Conservation (phyloP, 2,113 vertebrate species). For the Nymphicus hollandicus region DNA sequence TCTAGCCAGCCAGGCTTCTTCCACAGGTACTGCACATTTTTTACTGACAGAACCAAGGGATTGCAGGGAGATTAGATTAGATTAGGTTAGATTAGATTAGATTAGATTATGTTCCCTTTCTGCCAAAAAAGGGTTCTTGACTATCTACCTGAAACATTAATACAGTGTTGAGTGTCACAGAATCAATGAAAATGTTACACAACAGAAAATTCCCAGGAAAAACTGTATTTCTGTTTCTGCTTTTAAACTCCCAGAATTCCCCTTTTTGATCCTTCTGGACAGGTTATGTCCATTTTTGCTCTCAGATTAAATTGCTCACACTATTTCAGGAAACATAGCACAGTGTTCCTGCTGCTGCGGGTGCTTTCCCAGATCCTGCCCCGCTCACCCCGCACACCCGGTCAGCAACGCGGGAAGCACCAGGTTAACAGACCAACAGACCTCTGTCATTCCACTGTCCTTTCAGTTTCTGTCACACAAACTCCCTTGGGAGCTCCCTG, state of each 20-base stretch:
- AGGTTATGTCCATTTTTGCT: fast-evolving
- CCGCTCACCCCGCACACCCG: background rate
- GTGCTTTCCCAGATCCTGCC: background rate
- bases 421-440: background rate
- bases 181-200: background rate
- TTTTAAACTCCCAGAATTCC: background rate
- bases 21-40: background rate
- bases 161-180: background rate
- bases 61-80: background rate
- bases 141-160: background rate
- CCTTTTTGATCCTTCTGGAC: background rate
- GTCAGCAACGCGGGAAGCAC: background rate
- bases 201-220: background rate
- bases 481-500: background rate
- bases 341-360: background rate
- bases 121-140: background rate
- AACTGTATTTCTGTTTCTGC: background rate
- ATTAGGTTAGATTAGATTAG: background rate
- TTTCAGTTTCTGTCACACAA: background rate
- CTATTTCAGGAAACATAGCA: background rate
- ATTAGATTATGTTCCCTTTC: background rate
- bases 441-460: background rate
- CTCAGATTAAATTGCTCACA: background rate
- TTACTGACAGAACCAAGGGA: background rate
- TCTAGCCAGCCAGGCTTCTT: background rate